These are phyloP conservation scores for Onthophagus sagittarius DNA, from an alignment of 2,888 invertebrate genomes.

Conservation along the genomic window DNA sequence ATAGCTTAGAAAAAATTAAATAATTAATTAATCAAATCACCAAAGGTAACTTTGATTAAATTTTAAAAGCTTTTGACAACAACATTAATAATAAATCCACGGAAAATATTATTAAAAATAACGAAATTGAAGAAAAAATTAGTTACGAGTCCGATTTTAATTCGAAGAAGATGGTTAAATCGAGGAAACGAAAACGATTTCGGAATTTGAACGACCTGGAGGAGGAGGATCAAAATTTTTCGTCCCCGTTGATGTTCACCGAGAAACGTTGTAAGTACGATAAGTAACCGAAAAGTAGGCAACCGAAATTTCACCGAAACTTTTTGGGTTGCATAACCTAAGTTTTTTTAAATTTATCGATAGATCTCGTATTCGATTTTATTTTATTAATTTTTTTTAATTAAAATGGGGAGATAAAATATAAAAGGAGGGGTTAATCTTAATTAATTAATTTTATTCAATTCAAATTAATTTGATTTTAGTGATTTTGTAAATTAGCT, in stretches of 20 bases:
- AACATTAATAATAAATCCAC: background rate
- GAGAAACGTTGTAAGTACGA: background rate
- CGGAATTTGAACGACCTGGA: conserved; percentile 28
- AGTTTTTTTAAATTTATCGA: too few species aligned
- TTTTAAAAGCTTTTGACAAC: background rate
- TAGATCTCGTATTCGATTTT: too few species aligned
- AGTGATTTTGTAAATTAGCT: too few species aligned
- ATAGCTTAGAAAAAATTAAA: background rate
- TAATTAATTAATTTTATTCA: too few species aligned
- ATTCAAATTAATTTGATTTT: too few species aligned
- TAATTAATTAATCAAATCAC: background rate
- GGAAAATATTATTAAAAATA: background rate
- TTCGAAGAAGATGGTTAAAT: conserved; percentile 18
- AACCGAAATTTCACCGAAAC: background rate
- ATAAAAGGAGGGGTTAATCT: too few species aligned
- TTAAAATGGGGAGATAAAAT: too few species aligned
- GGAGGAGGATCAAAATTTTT: conserved; percentile 18
- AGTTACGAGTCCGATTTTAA: background rate
- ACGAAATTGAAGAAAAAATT: background rate
- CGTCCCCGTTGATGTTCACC: background rate
- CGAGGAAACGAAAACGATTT: conserved; percentile 25
- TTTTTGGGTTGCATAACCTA: background rate
- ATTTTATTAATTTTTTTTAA: too few species aligned
- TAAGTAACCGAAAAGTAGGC: conserved; percentile 23
- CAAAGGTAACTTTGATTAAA: background rate